Evolutionary conservation across 2,888 invertebrate genomes (phyloP).

Genomic region (Zygothrica quintamaculata): DNA sequence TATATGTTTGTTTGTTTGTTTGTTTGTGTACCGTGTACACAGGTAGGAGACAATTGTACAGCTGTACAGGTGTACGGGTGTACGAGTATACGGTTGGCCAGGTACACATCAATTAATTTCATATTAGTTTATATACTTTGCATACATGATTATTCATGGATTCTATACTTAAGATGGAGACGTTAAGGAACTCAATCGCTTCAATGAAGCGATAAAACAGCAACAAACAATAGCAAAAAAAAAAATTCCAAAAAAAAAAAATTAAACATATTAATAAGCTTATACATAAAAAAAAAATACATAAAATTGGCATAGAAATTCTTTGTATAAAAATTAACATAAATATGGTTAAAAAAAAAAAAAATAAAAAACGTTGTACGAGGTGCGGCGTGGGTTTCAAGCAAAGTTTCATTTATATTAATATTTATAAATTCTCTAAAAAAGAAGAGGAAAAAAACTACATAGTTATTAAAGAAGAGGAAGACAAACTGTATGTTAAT

Average conservation of each 20-base stretch:
- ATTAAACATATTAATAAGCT: slow-evolving; percentile 31
- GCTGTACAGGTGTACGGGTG: not conserved
- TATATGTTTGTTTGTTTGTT: not conserved
- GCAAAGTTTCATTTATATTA: slow-evolving; percentile 32
- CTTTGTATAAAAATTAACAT: slow-evolving; percentile 37
- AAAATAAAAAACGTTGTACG: slow-evolving; percentile 16
- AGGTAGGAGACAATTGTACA: not conserved
- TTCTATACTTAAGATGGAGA: not conserved
- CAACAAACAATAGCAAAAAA: not conserved
- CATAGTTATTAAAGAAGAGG: slow-evolving; percentile 4
- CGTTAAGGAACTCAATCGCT: slow-evolving; percentile 31
- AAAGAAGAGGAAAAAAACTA: too few species aligned
- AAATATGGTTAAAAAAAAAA: slow-evolving; percentile 34
- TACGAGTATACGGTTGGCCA: slow-evolving; percentile 4
- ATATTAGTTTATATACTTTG: slow-evolving; percentile 43
- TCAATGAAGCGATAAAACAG: slow-evolving; percentile 45
- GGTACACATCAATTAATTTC: slow-evolving; percentile 64
- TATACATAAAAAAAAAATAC: slow-evolving; percentile 10
- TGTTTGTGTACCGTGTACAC: not conserved
- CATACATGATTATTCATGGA: slow-evolving; percentile 36
- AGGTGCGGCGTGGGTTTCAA: slow-evolving; percentile 20
- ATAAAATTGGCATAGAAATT: slow-evolving; percentile 36
- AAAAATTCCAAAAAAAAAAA: slow-evolving; percentile 27
- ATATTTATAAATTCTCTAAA: slow-evolving; percentile 52
- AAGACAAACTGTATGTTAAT: too few species aligned